phyloP scores from a whole-genome alignment of 2,797 vertebrate species.

The Rhynchotus rufescens region DNA sequence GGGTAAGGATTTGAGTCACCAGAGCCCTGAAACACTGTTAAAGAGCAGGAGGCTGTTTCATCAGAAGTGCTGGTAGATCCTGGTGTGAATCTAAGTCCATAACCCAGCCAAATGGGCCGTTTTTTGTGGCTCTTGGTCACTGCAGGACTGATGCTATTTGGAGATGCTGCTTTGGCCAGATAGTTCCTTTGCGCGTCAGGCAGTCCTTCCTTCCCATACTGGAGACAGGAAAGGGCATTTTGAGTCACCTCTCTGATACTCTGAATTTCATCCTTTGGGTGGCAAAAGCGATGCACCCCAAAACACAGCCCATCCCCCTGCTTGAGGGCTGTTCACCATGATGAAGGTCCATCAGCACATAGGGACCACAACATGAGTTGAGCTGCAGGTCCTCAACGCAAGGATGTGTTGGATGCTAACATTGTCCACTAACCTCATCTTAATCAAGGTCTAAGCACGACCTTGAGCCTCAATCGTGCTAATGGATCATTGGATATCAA shows the following conservation, averaged over 20 bases:
- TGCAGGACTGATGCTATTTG: conserved; percentile 18
- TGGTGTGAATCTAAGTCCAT: conserved; percentile 17
- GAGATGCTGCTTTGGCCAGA: background rate
- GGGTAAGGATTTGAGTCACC: conserved; percentile 14
- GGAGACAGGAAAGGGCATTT: background rate
- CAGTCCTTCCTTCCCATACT: background rate
- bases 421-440: background rate
- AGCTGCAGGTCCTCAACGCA: background rate
- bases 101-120: background rate
- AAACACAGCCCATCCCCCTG: background rate
- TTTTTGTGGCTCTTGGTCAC: background rate
- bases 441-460: background rate
- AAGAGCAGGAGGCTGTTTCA: conserved; percentile 3
- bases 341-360: rapidly evolving
- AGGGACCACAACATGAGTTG: rapidly evolving
- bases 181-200: background rate
- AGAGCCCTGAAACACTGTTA: background rate
- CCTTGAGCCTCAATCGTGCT: background rate
- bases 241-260: background rate
- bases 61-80: conserved; percentile 13
- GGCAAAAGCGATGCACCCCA: background rate
- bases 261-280: background rate
- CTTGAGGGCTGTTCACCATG: rapidly evolving
- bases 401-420: rapidly evolving
- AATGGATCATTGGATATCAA: conserved; percentile 24